Evolutionary conservation across 2,113 vertebrate genomes (phyloP), one percentile per base, ranked within the genome.

Genomic region (Puma concolor): DNA sequence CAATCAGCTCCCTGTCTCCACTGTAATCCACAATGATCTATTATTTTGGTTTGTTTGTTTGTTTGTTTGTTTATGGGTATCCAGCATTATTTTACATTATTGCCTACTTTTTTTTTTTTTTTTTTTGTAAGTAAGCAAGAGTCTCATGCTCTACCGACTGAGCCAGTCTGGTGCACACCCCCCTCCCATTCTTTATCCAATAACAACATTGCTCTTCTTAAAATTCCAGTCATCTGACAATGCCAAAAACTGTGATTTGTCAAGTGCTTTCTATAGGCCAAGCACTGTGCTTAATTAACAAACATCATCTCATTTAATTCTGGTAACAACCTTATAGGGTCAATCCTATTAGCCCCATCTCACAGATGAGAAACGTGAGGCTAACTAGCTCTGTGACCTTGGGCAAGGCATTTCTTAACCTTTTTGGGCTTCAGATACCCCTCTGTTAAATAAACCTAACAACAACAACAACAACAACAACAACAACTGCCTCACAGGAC

Each of bases 231-330:
- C 33, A 94, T 23, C 69, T 82, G 50, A 92, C 84, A 84, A 87
- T 69, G 67, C 27, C 38, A 52, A 69, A 89, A 90, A 74, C 50
- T 9, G 16, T 69, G 38, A 48, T 72, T 84, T 91, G 88, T 31
- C 36, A 5, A 96, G 60, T 57, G 66, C 25, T 72, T 89, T 54
- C 74, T 92, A n/a, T 31, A 27, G 67, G 31, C 41, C 87, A 81
- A 64, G 8, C 57, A 79, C 63, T 44, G 13, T 84, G 63, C 66
- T 83, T 92, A 74, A 64, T 64, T 72, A 66, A 64, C 69, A 80
- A 92, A 93, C 50, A 71, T 36, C 44, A 36, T 88, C 44, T 86
- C 82, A 92, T 85, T 93, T 94, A 89, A 95, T 94, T 93, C 63
- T 91, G 82, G 79, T 38, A 88, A 77, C 33, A 93, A 76, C 12